Percentiles rank a stretch among this genome's conserved stretches.
These are phyloP conservation scores for Frankliniella intonsa DNA, from an alignment of 2,888 invertebrate species.

Conservation along the genomic window DNA sequence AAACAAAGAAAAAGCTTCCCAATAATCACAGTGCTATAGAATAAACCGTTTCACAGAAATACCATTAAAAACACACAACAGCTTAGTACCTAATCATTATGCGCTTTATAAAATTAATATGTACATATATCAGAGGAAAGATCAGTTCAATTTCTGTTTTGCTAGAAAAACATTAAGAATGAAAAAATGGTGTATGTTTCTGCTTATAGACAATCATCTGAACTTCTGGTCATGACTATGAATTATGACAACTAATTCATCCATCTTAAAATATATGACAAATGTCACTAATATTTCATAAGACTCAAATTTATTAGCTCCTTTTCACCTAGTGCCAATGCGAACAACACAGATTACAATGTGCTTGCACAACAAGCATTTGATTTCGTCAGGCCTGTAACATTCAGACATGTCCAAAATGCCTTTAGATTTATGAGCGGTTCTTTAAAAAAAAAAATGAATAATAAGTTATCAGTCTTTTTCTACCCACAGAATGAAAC, in stretches of 20 bases:
- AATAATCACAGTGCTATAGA: constrained; percentile 15
- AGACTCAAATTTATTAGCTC: not conserved
- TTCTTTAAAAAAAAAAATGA: not conserved
- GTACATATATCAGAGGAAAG: constrained; percentile 23
- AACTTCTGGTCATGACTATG: constrained; percentile 24
- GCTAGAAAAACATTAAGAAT: constrained; percentile 12
- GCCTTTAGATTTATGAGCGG: constrained; percentile 15
- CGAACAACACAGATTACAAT: not conserved
- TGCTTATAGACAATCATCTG: constrained; percentile 7
- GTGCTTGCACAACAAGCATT: not conserved
- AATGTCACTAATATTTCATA: not conserved
- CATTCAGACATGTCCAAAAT: not conserved
- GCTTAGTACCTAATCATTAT: constrained; percentile 24
- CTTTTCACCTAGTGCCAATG: not conserved
- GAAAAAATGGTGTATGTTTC: not conserved
- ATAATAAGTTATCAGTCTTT: constrained; percentile 21
- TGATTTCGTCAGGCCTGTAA: not conserved
- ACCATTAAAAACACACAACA: constrained; percentile 27
- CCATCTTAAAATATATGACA: not conserved
- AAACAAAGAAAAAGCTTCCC: constrained; percentile 23
- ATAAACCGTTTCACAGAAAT: constrained; percentile 9
- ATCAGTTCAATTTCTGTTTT: constrained; percentile 18
- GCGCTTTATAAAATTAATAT: constrained; percentile 25
- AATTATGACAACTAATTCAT: not conserved
- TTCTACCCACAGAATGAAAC: constrained; percentile 11